Percentiles rank a stretch among this genome's conserved stretches.
Conservation (phyloP, 2,797 vertebrate species). For the Rhinophrynus dorsalis region DNA sequence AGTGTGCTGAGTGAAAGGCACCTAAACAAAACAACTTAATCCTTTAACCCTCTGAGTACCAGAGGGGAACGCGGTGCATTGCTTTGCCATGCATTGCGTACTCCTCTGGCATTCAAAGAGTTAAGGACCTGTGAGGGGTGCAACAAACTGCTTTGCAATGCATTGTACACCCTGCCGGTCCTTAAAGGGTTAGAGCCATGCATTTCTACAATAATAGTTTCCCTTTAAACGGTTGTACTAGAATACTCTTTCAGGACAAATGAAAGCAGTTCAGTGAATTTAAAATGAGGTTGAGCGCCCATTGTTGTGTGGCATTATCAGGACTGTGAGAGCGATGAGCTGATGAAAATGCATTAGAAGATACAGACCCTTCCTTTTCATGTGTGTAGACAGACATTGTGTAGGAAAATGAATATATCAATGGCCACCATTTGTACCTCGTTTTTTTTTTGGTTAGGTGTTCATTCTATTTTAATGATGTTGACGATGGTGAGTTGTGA, state of each 20-base stretch:
- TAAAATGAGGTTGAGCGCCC: slow-evolving; percentile 1
- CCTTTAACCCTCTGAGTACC: no score
- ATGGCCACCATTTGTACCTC: slow-evolving; percentile 31
- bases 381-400: slow-evolving; percentile 23
- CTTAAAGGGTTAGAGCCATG: no score
- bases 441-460: slow-evolving; percentile 1
- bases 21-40: no score
- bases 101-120: no score
- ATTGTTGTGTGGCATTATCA: slow-evolving; percentile 34
- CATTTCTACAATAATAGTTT: no score
- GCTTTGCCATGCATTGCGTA: no score
- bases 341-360: slow-evolving; percentile 34
- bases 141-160: no score
- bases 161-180: no score
- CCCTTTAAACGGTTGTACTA: no score
- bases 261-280: slow-evolving; percentile 5
- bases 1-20: no score
- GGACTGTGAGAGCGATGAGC: slow-evolving; percentile 31
- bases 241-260: slow-evolving; percentile 45
- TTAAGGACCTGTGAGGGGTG: no score
- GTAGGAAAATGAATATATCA: neutral
- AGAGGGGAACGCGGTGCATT: no score
- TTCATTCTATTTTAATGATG: slow-evolving; percentile 15
- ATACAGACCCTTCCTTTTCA: slow-evolving; percentile 20
- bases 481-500: slow-evolving; percentile 29